A percentile compares a stretch with the other conserved stretches of the same genome.
These are phyloP conservation scores for Psylliodes chrysocephalus DNA, from an alignment of 2,888 invertebrate species.

Conservation along the genomic window DNA sequence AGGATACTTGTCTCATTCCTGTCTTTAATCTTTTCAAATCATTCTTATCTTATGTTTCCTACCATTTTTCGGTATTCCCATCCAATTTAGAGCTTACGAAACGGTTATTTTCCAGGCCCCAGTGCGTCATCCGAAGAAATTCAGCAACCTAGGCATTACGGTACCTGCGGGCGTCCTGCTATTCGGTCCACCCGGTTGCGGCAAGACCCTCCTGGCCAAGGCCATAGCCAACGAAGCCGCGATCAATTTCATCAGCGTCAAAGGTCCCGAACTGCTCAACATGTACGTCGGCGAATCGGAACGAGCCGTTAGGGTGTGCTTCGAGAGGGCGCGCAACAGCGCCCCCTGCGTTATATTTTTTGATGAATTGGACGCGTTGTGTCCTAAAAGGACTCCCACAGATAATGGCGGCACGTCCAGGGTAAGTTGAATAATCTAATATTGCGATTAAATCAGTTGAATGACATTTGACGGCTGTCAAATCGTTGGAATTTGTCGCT, in stretches of 20 bases:
- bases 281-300: slow-evolving; percentile 99
- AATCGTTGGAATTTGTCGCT: no score
- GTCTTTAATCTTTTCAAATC: no score
- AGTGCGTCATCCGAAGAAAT: slow-evolving; percentile 85
- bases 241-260: slow-evolving; percentile 98
- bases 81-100: slow-evolving; percentile 4
- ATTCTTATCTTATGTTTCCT: no score
- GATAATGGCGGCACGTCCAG: slow-evolving; percentile 27
- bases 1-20: no score
- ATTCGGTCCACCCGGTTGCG: slow-evolving; percentile 97
- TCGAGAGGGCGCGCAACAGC: slow-evolving; percentile 93
- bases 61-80: no score
- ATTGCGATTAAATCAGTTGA: no score
- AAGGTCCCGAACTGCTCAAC: slow-evolving; percentile 96
- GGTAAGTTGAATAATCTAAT: slow-evolving; percentile 19
- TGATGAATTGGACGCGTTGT: slow-evolving; percentile 96
- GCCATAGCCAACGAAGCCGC: slow-evolving; percentile 99
- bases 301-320: slow-evolving; percentile 94
- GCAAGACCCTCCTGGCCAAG: slow-evolving; percentile 96
- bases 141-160: slow-evolving; percentile 77
- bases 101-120: slow-evolving; percentile 73
- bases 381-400: slow-evolving; percentile 76
- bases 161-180: slow-evolving; percentile 90
- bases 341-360: slow-evolving; percentile 99
- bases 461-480: no score